Evolutionary conservation across 2,113 vertebrate species (phyloP).

Genomic region (Lagopus muta): DNA sequence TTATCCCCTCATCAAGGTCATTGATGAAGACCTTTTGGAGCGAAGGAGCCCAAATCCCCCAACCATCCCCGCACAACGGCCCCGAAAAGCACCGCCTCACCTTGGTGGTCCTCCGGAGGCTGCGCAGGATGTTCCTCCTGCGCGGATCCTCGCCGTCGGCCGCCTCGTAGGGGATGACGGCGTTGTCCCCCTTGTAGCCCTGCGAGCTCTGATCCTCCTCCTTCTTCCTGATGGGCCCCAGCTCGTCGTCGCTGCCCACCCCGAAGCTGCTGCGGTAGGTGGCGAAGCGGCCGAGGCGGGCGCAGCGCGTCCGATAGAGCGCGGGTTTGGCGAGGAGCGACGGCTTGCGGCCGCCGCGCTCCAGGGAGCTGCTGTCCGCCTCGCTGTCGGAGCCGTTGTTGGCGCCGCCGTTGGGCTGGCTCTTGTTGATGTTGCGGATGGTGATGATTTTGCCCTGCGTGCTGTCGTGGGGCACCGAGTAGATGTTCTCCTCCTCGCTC

Average conservation of each 20-base stretch:
- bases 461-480: slow-evolving; percentile 96
- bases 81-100: slow-evolving; percentile 57
- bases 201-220: slow-evolving; percentile 86
- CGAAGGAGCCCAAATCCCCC: no score
- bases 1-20: no score
- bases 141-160: slow-evolving; percentile 86
- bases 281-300: slow-evolving; percentile 89
- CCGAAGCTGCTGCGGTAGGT: slow-evolving; percentile 89
- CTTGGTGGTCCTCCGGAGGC: slow-evolving; percentile 91
- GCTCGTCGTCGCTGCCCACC: slow-evolving; percentile 93
- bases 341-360: slow-evolving; percentile 82
- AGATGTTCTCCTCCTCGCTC: slow-evolving; percentile 92
- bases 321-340: slow-evolving; percentile 83
- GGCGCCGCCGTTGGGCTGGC: slow-evolving; percentile 86
- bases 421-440: slow-evolving; percentile 92
- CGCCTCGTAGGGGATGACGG: slow-evolving; percentile 83
- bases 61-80: no score
- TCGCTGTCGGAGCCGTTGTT: slow-evolving; percentile 95
- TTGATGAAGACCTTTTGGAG: no score
- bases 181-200: slow-evolving; percentile 87
- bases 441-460: slow-evolving; percentile 98
- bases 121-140: slow-evolving; percentile 90
- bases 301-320: slow-evolving; percentile 89
- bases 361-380: slow-evolving; percentile 91
- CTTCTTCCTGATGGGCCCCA: slow-evolving; percentile 85